phyloP scores from a whole-genome alignment of 2,797 vertebrate species.

The Acropternis orthonyx region DNA sequence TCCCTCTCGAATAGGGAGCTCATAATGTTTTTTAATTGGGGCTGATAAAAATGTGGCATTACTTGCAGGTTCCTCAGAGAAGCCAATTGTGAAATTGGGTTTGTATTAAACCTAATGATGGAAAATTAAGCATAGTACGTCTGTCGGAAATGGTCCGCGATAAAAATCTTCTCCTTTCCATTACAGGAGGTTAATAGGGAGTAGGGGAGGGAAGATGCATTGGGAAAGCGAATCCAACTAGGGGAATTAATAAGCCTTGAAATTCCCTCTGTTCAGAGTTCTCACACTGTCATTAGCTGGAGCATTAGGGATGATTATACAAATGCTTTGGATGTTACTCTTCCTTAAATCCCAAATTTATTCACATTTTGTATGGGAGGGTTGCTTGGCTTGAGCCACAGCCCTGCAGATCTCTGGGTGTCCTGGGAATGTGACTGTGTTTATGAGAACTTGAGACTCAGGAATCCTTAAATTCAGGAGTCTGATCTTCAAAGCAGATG shows the following conservation, averaged over 20 bases:
- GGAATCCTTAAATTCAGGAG: not conserved
- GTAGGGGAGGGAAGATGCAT: conserved; percentile 70
- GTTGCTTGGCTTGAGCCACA: conserved; percentile 49
- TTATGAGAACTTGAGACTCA: not conserved
- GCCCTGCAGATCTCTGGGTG: not conserved
- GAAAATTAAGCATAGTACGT: conserved; percentile 78
- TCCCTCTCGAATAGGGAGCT: conserved; percentile 65
- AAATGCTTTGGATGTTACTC: conserved; percentile 66
- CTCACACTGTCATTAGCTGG: conserved; percentile 69
- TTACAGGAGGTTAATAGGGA: conserved; percentile 78
- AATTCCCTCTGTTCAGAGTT: conserved; percentile 75
- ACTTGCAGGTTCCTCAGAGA: conserved; percentile 74
- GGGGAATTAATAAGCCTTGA: conserved; percentile 81
- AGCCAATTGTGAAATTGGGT: conserved; percentile 80
- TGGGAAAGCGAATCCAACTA: conserved; percentile 69
- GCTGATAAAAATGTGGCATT: conserved; percentile 75
- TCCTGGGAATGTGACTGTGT: not conserved
- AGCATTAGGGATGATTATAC: conserved; percentile 69
- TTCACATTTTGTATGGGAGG: conserved; percentile 51
- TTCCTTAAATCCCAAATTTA: conserved; percentile 69
- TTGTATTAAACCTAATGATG: conserved; percentile 79
- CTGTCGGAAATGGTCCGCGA: conserved; percentile 69
- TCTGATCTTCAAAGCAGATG: not conserved
- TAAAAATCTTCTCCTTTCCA: conserved; percentile 70
- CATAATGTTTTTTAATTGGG: conserved; percentile 75